A percentile compares a stretch with the other conserved stretches of the same genome.
Conservation (phyloP, 1,140 invertebrate genomes). For the Xylocopa sonorina region DNA sequence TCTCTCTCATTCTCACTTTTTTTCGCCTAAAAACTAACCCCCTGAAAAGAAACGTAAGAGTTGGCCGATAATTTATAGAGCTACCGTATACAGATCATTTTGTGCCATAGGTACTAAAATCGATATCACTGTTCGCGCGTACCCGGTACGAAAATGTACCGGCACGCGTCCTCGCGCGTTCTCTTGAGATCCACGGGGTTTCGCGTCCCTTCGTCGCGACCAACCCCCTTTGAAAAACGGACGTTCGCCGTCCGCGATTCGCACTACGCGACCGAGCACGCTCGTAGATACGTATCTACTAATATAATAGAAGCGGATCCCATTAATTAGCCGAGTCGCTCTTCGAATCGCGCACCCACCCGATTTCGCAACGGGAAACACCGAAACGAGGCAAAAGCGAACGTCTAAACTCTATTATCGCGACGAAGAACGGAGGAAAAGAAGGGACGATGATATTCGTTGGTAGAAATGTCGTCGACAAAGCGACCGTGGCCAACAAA, state of each 20-base stretch:
- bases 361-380: background rate
- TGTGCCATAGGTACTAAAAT: constrained; percentile 55
- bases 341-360: background rate
- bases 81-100: constrained; percentile 50
- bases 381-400: background rate
- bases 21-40: background rate
- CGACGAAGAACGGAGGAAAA: no score
- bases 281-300: background rate
- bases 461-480: background rate
- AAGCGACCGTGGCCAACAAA: background rate
- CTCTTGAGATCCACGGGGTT: constrained; percentile 27
- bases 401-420: background rate
- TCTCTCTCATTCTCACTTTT: no score
- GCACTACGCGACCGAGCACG: background rate
- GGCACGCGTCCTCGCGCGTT: background rate
- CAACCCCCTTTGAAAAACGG: background rate
- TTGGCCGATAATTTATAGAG: constrained; percentile 35
- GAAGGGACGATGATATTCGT: background rate
- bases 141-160: constrained; percentile 43
- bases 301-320: constrained; percentile 13
- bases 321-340: background rate
- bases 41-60: background rate
- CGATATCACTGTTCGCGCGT: constrained; percentile 40
- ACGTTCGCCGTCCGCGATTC: background rate
- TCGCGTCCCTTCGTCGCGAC: background rate